Percentiles rank a stretch among this genome's conserved stretches.
phyloP scores from a whole-genome alignment of 2,797 vertebrate genomes.

The Pempheris klunzingeri region DNA sequence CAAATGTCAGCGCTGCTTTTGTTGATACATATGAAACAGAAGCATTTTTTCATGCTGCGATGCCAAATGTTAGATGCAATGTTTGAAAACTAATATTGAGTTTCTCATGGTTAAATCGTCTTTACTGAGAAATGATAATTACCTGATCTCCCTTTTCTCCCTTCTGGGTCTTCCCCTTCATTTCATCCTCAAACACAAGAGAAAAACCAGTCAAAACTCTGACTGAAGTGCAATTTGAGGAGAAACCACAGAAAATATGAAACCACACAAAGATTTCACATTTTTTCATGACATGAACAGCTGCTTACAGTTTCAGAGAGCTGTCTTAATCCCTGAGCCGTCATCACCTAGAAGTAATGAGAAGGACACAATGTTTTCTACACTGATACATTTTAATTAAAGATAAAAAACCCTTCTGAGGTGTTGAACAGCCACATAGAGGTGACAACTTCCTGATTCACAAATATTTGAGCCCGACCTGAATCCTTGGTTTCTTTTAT shows the following conservation, averaged over 20 bases:
- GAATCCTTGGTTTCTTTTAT: no score
- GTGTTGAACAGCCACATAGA: neutral
- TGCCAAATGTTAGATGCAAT: slow-evolving; percentile 25
- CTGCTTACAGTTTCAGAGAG: slow-evolving; percentile 84
- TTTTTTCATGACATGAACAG: slow-evolving; percentile 28
- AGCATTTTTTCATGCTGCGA: slow-evolving; percentile 19
- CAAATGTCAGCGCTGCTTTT: slow-evolving; percentile 52
- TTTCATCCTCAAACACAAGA: slow-evolving; percentile 75
- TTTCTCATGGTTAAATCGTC: slow-evolving; percentile 10
- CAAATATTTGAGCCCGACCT: neutral
- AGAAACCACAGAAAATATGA: slow-evolving; percentile 23
- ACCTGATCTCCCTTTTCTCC: slow-evolving; percentile 92
- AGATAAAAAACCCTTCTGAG: neutral
- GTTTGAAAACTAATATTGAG: slow-evolving; percentile 33
- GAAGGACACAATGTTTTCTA: slow-evolving; percentile 56
- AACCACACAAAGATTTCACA: slow-evolving; percentile 22
- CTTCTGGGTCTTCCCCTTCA: slow-evolving; percentile 79
- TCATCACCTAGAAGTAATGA: slow-evolving; percentile 81
- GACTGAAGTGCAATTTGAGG: slow-evolving; percentile 11
- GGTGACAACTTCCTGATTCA: neutral
- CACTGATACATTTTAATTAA: no score
- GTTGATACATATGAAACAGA: slow-evolving; percentile 27
- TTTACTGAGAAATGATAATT: slow-evolving; percentile 58
- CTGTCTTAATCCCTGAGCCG: slow-evolving; percentile 86
- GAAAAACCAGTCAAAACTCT: slow-evolving; percentile 52